phyloP scores from a whole-genome alignment of 2,888 invertebrate species.

The Apomyelois bistriatella region DNA sequence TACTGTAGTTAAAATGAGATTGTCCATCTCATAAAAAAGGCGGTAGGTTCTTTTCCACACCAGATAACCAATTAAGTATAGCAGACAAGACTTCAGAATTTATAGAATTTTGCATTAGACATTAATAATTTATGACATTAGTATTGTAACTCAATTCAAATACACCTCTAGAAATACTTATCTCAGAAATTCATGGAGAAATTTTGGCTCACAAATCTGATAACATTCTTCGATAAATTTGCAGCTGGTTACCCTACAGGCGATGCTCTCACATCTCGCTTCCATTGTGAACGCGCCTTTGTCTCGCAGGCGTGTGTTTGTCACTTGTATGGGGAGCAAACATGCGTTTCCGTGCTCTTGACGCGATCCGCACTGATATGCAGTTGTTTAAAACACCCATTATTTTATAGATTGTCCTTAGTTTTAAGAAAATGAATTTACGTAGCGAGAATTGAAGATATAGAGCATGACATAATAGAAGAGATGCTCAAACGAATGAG shows the following conservation, averaged over 20 bases:
- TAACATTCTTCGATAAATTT: neutral
- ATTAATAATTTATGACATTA: no score
- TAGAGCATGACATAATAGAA: neutral
- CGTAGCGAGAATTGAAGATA: neutral
- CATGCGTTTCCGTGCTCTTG: constrained; percentile 31
- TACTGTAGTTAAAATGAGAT: no score
- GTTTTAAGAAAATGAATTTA: neutral
- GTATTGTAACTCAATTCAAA: no score
- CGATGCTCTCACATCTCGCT: constrained; percentile 37
- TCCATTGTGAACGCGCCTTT: constrained; percentile 31
- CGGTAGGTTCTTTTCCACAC: no score
- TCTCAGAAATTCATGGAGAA: no score
- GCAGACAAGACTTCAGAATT: no score
- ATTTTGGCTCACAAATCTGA: no score
- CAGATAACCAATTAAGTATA: no score
- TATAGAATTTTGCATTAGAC: no score
- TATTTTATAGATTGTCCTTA: neutral
- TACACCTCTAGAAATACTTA: no score
- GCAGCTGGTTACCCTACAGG: neutral
- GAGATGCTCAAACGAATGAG: no score
- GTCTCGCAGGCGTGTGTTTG: constrained; percentile 23
- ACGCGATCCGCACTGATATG: constrained; percentile 7
- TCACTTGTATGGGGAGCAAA: constrained; percentile 32
- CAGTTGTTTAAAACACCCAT: neutral
- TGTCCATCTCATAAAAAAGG: no score